Base-by-base conservation (phyloP, 37 sponge, comb jelly and placozoan species). In the Amphimedon queenslandica region DNA sequence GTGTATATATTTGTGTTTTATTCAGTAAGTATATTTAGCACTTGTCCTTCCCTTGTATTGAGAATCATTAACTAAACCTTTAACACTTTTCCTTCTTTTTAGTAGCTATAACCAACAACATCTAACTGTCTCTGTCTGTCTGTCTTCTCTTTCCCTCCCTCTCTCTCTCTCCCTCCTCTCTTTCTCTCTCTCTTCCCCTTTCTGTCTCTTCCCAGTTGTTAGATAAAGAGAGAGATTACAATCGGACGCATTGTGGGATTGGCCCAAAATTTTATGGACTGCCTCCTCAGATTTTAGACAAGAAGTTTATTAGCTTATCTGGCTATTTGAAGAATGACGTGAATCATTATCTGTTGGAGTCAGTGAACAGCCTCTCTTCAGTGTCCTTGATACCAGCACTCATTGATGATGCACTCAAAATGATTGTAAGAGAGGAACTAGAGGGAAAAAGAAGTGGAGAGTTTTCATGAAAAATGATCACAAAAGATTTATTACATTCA, bases 81-180 rank as follows among this genome's bases (percentile, higher is more conserved):
- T n/a, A n/a, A n/a, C n/a, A n/a, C n/a, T n/a, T n/a, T n/a, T n/a
- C n/a, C n/a, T n/a, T n/a, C n/a, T n/a, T n/a, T n/a, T n/a, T n/a
- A n/a, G n/a, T n/a, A n/a, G n/a, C n/a, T n/a, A n/a, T n/a, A n/a
- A n/a, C n/a, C n/a, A n/a, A n/a, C n/a, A n/a, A n/a, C n/a, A n/a
- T n/a, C n/a, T n/a, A n/a, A n/a, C n/a, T n/a, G n/a, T n/a, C n/a
- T n/a, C n/a, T n/a, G n/a, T n/a, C n/a, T n/a, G n/a, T n/a, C n/a
- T n/a, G n/a, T n/a, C n/a, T n/a, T n/a, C n/a, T n/a, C n/a, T 41
- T 41, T 41, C 68, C 68, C 68, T 6, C 68, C 8, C 38, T 10
- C 38, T 8, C 38, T 10, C 68, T 8, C 38, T n/a, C 38, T n/a
- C 68, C 35, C 35, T n/a, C n/a, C n/a, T n/a, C n/a, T n/a, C n/a